Evolutionary conservation across 53 echinoderm and acorn worm genomes (phyloP), one percentile per base, ranked within the genome.

Genomic region (Temnopleurus reevesii): DNA sequence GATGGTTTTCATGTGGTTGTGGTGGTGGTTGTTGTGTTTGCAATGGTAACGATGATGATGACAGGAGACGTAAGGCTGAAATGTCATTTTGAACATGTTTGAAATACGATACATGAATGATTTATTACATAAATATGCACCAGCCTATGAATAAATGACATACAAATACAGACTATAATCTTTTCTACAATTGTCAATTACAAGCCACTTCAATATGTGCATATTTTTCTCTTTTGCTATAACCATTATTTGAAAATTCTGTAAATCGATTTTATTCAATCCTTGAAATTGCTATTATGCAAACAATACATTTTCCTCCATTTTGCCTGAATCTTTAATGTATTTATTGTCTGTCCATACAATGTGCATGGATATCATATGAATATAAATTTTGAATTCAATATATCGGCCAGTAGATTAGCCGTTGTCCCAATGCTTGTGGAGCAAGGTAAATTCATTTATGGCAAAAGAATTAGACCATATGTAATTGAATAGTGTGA

Each of bases 401-500:
- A 24, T 23, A 58, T 58, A 21, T 3, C 15, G 18, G 8, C 18
- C 13, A 2, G 18, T 63, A 31, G 71, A 71, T 71, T 71, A 71
- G 21, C 41, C 63, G 63, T 13, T 29, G 15, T 63, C 33, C 26
- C 12, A 63, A 63, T 71, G 19, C 36, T 71, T 71, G n/a, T 30
- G 38, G 41, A 33, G 31, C 34, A 34, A 64, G 34, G 9, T 64
- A 64, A 64, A 71, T 71, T 71, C 71, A 71, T n/a, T 71, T 38
- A 3, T 71, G 71, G 71, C 71, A 43, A 21, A 71, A 41, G 38
- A 71, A 71, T 41, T 71, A 43, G 71, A 71, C 71, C 71, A 71
- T n/a, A 27, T 71, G 71, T 71, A 71, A 71, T 71, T 71, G 71
- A 61, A 63, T 63, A 63, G 71, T 38, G 19, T 71, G 43, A 71